Base-by-base conservation (phyloP, 2,797 vertebrate species). In the Heteromormyrus szaboi region DNA sequence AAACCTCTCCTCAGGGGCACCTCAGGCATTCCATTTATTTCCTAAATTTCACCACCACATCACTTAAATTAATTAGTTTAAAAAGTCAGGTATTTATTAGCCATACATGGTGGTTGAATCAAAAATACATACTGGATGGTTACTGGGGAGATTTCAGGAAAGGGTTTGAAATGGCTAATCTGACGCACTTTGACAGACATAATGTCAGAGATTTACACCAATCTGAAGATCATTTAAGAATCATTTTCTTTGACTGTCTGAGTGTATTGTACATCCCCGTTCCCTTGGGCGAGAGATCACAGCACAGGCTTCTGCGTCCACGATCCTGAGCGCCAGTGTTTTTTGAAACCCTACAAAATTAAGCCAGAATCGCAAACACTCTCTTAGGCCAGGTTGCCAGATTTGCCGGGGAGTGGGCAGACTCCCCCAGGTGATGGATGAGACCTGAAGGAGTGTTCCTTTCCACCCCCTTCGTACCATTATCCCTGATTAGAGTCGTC, bases 391-490 rank as follows among this genome's bases (percentile, higher is more conserved):
- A 37, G 88, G 90, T 89, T 90, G 90, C 87, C 68, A 86, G 88
- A 87, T 84, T 56, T 72, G 56, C 50, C 2, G 0, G n/a, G 29
- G 25, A 89, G 85, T 90, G 29, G 44, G 65, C 89, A 85, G 65
- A 83, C 89, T 62, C 89, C 72, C 89, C 90, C 68, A 88, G 79
- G 88, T 92, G 92, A 92, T 90, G 81, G 76, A 93, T 91, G 54
- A 54, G 90, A 91, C 89, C 89, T 92, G 92, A 92, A 90, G 68
- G 89, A 85, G 14, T 88, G 88, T 90, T 91, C 89, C 89, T 91
- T 90, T 93, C 93, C 53, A 56, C 90, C 79, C 85, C 85, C 83
- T 86, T 22, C n/a, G 8, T 76, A 65, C 88, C 65, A 87, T 89
- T 89, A 87, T 89, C 62, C 56, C 86, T 89, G 86, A 89, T 89